Evolutionary conservation across 2,113 vertebrate genomes (phyloP).

Genomic region (Urocolius indicus): DNA sequence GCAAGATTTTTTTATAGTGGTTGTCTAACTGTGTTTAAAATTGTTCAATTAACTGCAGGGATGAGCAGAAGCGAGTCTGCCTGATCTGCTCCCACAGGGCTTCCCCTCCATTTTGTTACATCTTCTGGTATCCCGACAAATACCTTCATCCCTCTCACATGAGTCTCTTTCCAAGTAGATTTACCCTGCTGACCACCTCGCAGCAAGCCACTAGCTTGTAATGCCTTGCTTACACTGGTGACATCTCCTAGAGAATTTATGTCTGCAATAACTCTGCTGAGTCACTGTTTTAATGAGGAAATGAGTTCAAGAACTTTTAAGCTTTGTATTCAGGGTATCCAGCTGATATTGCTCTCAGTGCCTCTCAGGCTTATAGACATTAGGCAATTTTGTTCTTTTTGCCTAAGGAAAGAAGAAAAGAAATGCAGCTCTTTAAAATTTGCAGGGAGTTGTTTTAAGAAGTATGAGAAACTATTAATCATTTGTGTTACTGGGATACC

Average conservation of each 20-base stretch:
- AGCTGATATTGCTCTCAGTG: neutral
- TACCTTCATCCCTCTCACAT: neutral
- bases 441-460: neutral
- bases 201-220: neutral
- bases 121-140: neutral
- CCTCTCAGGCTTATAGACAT: neutral
- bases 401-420: neutral
- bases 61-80: neutral
- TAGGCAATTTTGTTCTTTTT: neutral
- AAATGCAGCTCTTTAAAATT: neutral
- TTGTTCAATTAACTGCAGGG: neutral
- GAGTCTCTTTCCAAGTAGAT: neutral
- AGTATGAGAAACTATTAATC: neutral
- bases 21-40: conserved; percentile 25
- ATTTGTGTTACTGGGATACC: neutral
- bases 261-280: neutral
- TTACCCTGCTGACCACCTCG: neutral
- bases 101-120: neutral
- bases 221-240: neutral
- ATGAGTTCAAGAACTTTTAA: neutral
- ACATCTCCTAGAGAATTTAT: neutral
- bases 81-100: neutral
- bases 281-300: neutral
- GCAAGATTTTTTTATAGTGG: neutral
- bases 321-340: neutral